Percentiles rank a stretch among this genome's conserved stretches.
Evolutionary conservation across 2,797 vertebrate genomes (phyloP).

Genomic region (Neostethus bicornis): DNA sequence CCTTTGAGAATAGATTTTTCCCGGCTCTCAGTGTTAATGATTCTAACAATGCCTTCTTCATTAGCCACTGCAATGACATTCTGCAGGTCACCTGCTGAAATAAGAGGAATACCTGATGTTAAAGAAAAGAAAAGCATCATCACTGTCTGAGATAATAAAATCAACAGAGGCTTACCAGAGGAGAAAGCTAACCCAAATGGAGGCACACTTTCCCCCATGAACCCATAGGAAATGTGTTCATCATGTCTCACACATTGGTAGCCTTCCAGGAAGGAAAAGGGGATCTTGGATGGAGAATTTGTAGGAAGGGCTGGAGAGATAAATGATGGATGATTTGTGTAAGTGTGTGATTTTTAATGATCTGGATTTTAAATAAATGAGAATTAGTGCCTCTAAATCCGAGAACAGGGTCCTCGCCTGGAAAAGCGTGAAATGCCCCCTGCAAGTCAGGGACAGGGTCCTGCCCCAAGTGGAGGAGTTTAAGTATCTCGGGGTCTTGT

Average conservation of each 20-base stretch:
- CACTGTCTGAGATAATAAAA: neutral
- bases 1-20: conserved; percentile 85
- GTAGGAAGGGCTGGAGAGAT: conserved; percentile 37
- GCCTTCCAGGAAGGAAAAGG: conserved; percentile 83
- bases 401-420: too few relatives aligned
- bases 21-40: conserved; percentile 88
- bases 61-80: conserved; percentile 90
- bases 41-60: conserved; percentile 91
- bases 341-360: too few relatives aligned
- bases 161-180: conserved; percentile 80
- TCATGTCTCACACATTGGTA: conserved; percentile 85
- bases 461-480: too few relatives aligned
- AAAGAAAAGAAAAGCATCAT: neutral
- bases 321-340: conserved; percentile 1
- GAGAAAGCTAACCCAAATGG: conserved; percentile 93
- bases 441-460: too few relatives aligned
- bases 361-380: too few relatives aligned
- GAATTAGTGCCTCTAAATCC: too few relatives aligned
- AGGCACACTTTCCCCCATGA: conserved; percentile 84
- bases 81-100: conserved; percentile 75
- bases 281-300: conserved; percentile 60
- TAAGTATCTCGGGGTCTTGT: too few relatives aligned
- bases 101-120: neutral
- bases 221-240: conserved; percentile 88
- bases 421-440: too few relatives aligned